Evolutionary conservation across 2,888 invertebrate species (phyloP), one percentile per base, ranked within the genome.

Genomic region (Escarpia spicata): DNA sequence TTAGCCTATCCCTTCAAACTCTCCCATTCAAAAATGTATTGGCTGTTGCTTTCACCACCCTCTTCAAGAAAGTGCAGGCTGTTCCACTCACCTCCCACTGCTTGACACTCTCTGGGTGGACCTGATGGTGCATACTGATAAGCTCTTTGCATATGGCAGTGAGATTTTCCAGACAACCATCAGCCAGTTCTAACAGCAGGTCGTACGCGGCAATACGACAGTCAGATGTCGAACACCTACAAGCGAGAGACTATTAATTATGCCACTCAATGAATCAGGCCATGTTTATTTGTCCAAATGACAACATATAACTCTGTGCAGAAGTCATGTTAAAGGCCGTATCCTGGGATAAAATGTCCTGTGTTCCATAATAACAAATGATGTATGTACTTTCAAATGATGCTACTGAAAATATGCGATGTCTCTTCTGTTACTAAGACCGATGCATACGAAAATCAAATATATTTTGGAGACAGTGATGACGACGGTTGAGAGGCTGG

Each of bases 71-170:
- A 3, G 2, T 19, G 9, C n/a, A 15, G n/a, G 92, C 43, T 45
- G 37, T 43, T 91, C 43, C 43, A 93, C 94, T 93, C 94, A 97
- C 97, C 95, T 97, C 97, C 96, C 97, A 97, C 94, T 97, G 96
- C 93, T 96, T 96, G 44, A 96, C 96, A 94, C 96, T 95, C 90
- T 96, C 96, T 31, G 96, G 95, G 93, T 96, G 96, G 58, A 95
- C 95, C 92, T 95, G 95, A 94, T 97, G 97, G 94, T 97, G 97
- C 95, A 97, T 96, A 90, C 95, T 94, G 43, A 96, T 94, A 9
- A 97, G 95, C 93, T 96, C 95, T 60, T 95, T 94, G 91, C 95
- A 96, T n/a, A 97, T 95, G 58, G 95, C 94, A 89, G 94, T 94
- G 92, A 96, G 95, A 93, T 97, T 97, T 60, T 95, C 93, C 26